These are phyloP conservation scores for Alethe castanea DNA, from an alignment of 2,113 vertebrate species.

Conservation along the genomic window DNA sequence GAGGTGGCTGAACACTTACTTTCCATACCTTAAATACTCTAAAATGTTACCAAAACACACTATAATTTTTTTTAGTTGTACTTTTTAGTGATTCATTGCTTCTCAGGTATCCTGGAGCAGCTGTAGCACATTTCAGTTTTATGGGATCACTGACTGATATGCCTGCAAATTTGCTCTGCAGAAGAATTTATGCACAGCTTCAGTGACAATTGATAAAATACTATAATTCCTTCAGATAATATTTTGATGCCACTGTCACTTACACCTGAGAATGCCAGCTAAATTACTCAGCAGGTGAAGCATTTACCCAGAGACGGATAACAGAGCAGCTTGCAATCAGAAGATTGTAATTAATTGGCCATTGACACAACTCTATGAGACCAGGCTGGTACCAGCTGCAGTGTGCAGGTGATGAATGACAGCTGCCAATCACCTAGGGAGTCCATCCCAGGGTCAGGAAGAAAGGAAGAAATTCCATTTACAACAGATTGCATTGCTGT, in stretches of 20 bases:
- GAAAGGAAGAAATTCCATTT: neutral
- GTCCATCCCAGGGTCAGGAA: neutral
- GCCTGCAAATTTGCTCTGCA: neutral
- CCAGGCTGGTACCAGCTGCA: neutral
- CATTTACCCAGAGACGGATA: neutral
- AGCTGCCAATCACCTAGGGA: neutral
- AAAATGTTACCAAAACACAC: neutral
- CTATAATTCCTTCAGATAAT: neutral
- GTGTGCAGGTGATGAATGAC: neutral
- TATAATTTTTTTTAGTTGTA: neutral
- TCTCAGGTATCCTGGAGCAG: neutral
- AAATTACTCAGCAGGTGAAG: neutral
- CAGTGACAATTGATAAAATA: neutral
- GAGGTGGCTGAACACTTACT: neutral
- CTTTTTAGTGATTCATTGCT: neutral
- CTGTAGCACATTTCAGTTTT: neutral
- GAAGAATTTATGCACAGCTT: neutral
- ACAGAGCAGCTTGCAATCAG: neutral
- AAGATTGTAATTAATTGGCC: neutral
- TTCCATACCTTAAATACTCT: neutral
- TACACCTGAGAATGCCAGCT: neutral
- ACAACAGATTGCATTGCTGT: neutral
- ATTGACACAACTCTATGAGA: neutral
- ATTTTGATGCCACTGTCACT: neutral
- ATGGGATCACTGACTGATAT: neutral